Percentiles rank a stretch among this genome's conserved stretches.
These are phyloP conservation scores for Omphaloscelis lunosa DNA, from an alignment of 2,888 invertebrate genomes.

Conservation along the genomic window DNA sequence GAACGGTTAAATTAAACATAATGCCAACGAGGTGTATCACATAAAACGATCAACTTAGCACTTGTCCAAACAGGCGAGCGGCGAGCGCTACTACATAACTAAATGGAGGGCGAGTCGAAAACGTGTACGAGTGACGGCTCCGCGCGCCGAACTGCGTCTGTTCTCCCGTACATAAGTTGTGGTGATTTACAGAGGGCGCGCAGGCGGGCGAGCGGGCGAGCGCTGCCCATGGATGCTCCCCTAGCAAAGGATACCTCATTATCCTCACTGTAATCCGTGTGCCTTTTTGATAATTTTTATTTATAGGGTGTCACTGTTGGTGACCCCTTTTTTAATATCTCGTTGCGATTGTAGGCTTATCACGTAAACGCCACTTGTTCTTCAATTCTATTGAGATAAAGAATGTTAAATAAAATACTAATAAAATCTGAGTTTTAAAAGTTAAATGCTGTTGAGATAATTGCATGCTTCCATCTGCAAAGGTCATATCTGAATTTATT, in stretches of 20 bases:
- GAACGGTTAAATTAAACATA: slow-evolving; percentile 88
- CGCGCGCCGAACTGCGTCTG: slow-evolving; percentile 88
- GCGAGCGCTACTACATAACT: slow-evolving; percentile 80
- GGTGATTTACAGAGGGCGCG: slow-evolving; percentile 84
- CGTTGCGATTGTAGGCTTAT: slow-evolving; percentile 58
- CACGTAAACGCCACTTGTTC: slow-evolving; percentile 56
- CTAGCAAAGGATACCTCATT: slow-evolving; percentile 89
- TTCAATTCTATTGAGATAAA: slow-evolving; percentile 26
- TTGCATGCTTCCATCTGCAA: slow-evolving; percentile 37
- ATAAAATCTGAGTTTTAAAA: slow-evolving; percentile 13
- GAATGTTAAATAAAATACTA: slow-evolving; percentile 7
- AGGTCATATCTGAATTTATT: slow-evolving; percentile 53
- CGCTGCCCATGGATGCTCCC: slow-evolving; percentile 80
- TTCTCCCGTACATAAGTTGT: slow-evolving; percentile 82
- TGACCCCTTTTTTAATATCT: slow-evolving; percentile 78
- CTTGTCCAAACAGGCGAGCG: slow-evolving; percentile 87
- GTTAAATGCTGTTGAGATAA: slow-evolving; percentile 25
- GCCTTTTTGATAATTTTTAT: slow-evolving; percentile 88
- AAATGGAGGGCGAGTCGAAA: slow-evolving; percentile 70
- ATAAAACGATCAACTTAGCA: slow-evolving; percentile 90
- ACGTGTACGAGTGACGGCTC: slow-evolving; percentile 79
- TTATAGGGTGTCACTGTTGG: slow-evolving; percentile 79
- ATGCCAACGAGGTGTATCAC: slow-evolving; percentile 88
- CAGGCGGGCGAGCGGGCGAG: slow-evolving; percentile 81
- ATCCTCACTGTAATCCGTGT: slow-evolving; percentile 89